Evolutionary conservation across 1,140 invertebrate genomes (phyloP), one percentile per base, ranked within the genome.

Genomic region (Ganaspis sp.): DNA sequence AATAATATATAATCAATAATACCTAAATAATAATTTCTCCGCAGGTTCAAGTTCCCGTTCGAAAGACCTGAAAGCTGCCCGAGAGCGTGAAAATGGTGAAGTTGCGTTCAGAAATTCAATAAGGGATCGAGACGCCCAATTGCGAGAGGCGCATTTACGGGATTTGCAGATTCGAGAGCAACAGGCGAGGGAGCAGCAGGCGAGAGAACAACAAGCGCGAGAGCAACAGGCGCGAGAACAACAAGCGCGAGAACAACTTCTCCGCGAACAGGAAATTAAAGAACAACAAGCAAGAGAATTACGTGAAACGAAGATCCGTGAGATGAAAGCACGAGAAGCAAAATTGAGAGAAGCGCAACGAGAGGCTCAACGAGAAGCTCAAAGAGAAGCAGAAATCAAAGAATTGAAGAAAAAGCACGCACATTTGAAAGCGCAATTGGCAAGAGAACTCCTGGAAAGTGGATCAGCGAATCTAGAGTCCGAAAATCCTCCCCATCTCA

Each of bases 401-500:
- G 69, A 70, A 38, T 21, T 70, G 19, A 21, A 70, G 17, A 38
- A 70, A 1, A 70, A 70, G 9, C 69, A 42, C 8, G 38, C 34
- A 12, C 69, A 70, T 3, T 2, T 42, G 4, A 21, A 19, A 9
- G 69, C 69, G 19, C 38, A 42, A 21, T 17, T 40, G 9, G 69
- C 34, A 1, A 2, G 79, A 72, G 15, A 75, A 75, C 23, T 40
- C 29, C 0, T 74, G 29, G 69, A 29, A n/a, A 40, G 37, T 53
- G 17, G 74, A 74, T 34, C 29, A 12, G 6, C 73, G 23, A 15
- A 64, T 29, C 9, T 72, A 80, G 9, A 72, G 69, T 2, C 74
- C 0, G 80, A 81, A 34, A 80, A 49, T 54, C 82, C 83, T 19
- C 70, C 85, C 0, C 82, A 83, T 1, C 83, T 84, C 38, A 83